Evolutionary conservation across 2,797 vertebrate genomes (phyloP).

Genomic region (Sitta carolinensis): DNA sequence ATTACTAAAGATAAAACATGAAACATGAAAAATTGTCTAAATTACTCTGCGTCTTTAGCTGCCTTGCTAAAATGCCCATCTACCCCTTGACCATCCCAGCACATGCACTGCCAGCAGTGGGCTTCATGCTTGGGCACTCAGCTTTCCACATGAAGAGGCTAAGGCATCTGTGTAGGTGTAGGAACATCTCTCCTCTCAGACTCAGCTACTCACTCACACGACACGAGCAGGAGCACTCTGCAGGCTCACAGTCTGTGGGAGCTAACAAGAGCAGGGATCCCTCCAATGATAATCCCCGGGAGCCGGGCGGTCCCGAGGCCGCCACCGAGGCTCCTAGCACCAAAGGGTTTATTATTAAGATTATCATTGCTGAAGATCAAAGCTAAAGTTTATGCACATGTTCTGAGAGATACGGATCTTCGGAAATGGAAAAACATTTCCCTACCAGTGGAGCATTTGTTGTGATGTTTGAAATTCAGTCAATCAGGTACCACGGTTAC

Average conservation of each 20-base stretch:
- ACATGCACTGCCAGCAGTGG: conserved; percentile 78
- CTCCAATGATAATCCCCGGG: conserved; percentile 53
- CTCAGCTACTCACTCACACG: conserved; percentile 53
- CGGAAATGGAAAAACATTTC: conserved; percentile 35
- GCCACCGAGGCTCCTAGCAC: conserved; percentile 72
- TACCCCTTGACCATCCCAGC: conserved; percentile 62
- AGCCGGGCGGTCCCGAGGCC: neutral
- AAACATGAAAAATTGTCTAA: conserved; percentile 59
- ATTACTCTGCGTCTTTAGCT: conserved; percentile 73
- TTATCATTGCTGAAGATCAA: conserved; percentile 73
- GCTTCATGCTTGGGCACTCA: conserved; percentile 20
- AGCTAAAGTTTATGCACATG: conserved; percentile 69
- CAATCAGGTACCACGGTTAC: conserved; percentile 62
- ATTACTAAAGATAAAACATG: conserved; percentile 41
- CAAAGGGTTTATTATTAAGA: conserved; percentile 78
- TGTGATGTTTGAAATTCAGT: conserved; percentile 54
- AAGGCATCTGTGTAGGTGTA: conserved; percentile 64
- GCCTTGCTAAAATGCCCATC: conserved; percentile 76
- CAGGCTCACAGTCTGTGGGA: conserved; percentile 60
- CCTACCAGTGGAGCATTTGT: conserved; percentile 16
- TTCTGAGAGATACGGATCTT: conserved; percentile 62
- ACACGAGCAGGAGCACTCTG: neutral
- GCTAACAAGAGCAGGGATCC: conserved; percentile 54
- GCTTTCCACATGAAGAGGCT: conserved; percentile 60
- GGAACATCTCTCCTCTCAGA: conserved; percentile 55